Evolutionary conservation across 2,888 invertebrate genomes (phyloP), one percentile per base, ranked within the genome.

Genomic region (Mactromeris polynyma): DNA sequence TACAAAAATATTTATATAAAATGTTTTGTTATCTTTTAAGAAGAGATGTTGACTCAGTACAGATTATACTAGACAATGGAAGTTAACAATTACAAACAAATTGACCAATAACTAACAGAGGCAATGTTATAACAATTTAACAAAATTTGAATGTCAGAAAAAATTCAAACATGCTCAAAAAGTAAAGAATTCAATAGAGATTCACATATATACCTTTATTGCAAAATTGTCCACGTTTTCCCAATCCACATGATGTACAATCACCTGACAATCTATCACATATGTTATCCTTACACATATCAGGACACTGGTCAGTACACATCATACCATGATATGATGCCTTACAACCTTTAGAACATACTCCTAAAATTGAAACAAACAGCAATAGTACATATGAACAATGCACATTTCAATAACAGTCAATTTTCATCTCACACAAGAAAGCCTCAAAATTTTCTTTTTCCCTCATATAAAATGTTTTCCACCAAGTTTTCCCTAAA

Each of bases 221-320:
- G 81, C 90, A 90, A 21, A 84, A 79, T 19, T 77, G 69, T 11
- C 90, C 88, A 51, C 81, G 86, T 38, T 40, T 42, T 17, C 90
- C 90, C 0, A 82, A n/a, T 31, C 86, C 84, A 86, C 90, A 90
- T 6, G 54, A 58, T 3, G 38, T 33, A 69, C 89, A 90, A 0
- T 26, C 14, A 0, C 89, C 89, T 26, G 82, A 80, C 38, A 19
- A 19, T 51, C 40, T 78, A 54, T 85, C 73, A 85, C 89, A 90
- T 51, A 83, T 42, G 14, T 54, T 54, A 80, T 90, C 87, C 78
- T 69, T 26, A 83, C 89, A 90, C n/a, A 7, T 42, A 17, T 21
- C 42, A 6, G 89, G 51, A 36, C 89, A 90, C 11, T 0, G 17
- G 58, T 82, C 64, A 31, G 11, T 4, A 80, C 89, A 90, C 69